Evolutionary conservation across 2,797 vertebrate genomes (phyloP).

Genomic region (Sylvia borin): DNA sequence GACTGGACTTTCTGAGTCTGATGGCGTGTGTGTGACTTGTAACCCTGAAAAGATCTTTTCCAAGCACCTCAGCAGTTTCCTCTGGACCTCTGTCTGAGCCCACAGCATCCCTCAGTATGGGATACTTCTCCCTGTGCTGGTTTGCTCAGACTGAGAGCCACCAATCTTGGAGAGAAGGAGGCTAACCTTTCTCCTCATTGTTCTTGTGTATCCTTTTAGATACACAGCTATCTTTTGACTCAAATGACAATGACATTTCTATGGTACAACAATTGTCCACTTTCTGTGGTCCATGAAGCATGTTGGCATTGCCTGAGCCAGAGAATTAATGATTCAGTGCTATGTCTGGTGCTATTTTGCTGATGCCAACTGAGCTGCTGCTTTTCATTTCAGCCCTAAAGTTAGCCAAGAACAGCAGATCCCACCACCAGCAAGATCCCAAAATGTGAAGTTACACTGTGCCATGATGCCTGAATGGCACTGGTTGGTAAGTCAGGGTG

Average conservation of each 20-base stretch:
- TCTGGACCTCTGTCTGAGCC: not conserved
- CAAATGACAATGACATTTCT: not conserved
- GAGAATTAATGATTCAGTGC: not conserved
- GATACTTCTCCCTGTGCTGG: not conserved
- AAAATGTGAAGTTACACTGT: not conserved
- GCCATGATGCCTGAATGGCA: not conserved
- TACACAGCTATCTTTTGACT: not conserved
- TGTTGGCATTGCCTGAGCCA: not conserved
- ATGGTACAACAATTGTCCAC: not conserved
- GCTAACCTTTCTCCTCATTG: not conserved
- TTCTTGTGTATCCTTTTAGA: not conserved
- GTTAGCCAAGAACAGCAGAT: not conserved
- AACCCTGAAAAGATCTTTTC: not conserved
- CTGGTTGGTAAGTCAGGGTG: not conserved
- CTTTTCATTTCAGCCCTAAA: not conserved
- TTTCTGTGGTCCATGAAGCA: not conserved
- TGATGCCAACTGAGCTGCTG: not conserved
- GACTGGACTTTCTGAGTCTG: not conserved
- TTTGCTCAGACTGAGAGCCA: not conserved
- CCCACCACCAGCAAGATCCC: not conserved
- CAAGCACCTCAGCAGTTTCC: not conserved
- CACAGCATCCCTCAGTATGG: not conserved
- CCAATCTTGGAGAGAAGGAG: not conserved
- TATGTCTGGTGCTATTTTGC: not conserved
- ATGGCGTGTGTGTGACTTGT: not conserved